Conservation (phyloP, 2,888 invertebrate species). For the Synergus umbraculus region DNA sequence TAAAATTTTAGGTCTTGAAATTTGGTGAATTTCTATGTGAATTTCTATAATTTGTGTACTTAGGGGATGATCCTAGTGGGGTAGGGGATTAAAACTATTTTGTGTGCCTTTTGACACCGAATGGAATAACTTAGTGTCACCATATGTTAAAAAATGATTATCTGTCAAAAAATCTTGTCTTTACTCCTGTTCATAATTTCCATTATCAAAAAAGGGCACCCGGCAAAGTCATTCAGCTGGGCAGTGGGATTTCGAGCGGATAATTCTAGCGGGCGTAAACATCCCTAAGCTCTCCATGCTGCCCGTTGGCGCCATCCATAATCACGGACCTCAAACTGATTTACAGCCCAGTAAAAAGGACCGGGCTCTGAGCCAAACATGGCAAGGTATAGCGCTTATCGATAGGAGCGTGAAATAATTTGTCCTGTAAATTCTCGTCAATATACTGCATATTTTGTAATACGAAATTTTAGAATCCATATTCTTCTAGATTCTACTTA, state of each 20-base stretch:
- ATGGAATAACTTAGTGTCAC: too few relatives aligned
- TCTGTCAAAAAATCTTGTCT: neutral
- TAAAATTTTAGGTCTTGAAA: too few relatives aligned
- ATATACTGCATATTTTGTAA: neutral
- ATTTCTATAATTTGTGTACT: too few relatives aligned
- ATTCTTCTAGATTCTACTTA: neutral
- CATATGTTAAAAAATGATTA: neutral
- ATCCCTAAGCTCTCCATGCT: neutral
- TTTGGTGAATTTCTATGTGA: too few relatives aligned
- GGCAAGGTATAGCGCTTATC: neutral
- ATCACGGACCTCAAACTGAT: constrained; percentile 31
- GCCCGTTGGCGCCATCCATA: neutral
- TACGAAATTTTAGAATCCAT: neutral
- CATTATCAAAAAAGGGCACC: neutral
- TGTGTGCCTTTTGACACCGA: too few relatives aligned
- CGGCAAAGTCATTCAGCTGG: neutral
- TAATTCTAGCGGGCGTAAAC: constrained; percentile 11
- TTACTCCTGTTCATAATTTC: neutral
- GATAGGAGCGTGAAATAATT: neutral
- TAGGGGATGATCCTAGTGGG: too few relatives aligned
- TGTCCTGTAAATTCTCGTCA: neutral
- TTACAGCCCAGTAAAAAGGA: constrained; percentile 10
- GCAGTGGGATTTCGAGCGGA: neutral
- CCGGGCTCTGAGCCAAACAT: constrained; percentile 1
- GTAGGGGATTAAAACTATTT: too few relatives aligned